Evolutionary conservation across 2,888 invertebrate species (phyloP), one percentile per base, ranked within the genome.

Genomic region (Melolontha melolontha): DNA sequence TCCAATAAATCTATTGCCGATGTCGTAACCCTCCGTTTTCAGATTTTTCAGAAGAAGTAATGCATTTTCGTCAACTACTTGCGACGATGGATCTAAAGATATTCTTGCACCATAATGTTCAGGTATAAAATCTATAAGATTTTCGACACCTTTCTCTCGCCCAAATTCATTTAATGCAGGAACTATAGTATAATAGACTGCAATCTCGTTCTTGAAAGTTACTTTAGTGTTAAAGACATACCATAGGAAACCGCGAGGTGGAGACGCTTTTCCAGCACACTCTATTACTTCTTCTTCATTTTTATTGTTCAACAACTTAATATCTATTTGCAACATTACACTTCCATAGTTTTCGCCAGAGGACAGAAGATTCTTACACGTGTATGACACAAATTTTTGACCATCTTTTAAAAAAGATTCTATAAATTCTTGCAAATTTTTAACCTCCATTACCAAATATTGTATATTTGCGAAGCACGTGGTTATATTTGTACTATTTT

Each of bases 321-420:
- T 47, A 22, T 75, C 72, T 2, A 79, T 72, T 2, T 81, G 79
- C 0, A 87, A 72, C 77, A 88, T 87, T 0, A 85, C 76, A 72
- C 88, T 88, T 1, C 87, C 88, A 75, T 87, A 88, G 75, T 88
- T 88, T 71, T 88, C 88, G 0, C 88, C 88, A 0, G 85, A 82
- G 16, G 84, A 84, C 41, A 84, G 84, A 12, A 86, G 76, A 67
- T 79, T 80, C 16, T 78, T 76, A 12, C 80, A 79, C 12, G 75
- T 73, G 52, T 82, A 83, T 0, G 55, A 66, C 6, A 64, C 22
- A 41, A 57, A 50, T 34, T 57, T 57, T 17, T 66, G 44, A 2
- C 44, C 42, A 34, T 52, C 29, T 47, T 65, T 44, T 14, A 65
- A 34, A 34, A 41, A 16, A 1, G 65, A 17, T 14, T 52, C 22